Conservation (phyloP, 37 sponge, comb jelly and placozoan genomes). For the Crambe crambe region DNA sequence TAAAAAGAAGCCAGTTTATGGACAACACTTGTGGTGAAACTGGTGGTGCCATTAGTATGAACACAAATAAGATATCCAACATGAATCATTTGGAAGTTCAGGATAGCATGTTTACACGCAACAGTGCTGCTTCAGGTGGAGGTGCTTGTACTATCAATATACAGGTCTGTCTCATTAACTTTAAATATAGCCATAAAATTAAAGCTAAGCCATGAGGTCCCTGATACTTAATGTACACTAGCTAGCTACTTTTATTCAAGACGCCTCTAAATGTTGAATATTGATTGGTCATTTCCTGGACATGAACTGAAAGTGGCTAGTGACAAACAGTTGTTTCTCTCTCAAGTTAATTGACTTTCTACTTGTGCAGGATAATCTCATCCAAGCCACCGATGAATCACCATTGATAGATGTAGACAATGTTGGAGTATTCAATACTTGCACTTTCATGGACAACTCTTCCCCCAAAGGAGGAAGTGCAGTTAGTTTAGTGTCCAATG, state of each 20-base stretch:
- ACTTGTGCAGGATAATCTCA: too few species aligned
- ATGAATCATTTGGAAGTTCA: conserved; percentile 14
- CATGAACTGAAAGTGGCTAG: too few species aligned
- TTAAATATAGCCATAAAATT: background rate
- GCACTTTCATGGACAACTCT: conserved; percentile 36
- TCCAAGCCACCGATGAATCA: too few species aligned
- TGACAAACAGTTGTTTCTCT: too few species aligned
- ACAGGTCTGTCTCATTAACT: conserved; percentile 1
- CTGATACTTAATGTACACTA: background rate
- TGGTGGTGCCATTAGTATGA: conserved; percentile 58
- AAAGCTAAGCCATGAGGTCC: too few species aligned
- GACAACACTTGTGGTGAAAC: conserved; percentile 6
- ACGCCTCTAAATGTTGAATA: too few species aligned
- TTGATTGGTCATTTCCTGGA: too few species aligned
- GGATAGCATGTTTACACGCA: conserved; percentile 20
- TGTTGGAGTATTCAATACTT: conserved; percentile 24
- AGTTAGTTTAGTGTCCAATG: conserved; percentile 49
- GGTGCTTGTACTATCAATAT: conserved; percentile 12
- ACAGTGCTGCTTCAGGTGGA: conserved; percentile 50
- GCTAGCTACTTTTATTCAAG: too few species aligned
- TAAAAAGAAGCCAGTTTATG: conserved; percentile 20
- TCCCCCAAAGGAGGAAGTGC: conserved; percentile 56
- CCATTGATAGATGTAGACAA: too few species aligned
- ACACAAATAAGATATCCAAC: conserved; percentile 25
- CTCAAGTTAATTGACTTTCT: too few species aligned